A percentile compares a stretch with the other conserved stretches of the same genome.
phyloP scores from a whole-genome alignment of 2,888 invertebrate genomes.

The Leptopilina myrica region DNA sequence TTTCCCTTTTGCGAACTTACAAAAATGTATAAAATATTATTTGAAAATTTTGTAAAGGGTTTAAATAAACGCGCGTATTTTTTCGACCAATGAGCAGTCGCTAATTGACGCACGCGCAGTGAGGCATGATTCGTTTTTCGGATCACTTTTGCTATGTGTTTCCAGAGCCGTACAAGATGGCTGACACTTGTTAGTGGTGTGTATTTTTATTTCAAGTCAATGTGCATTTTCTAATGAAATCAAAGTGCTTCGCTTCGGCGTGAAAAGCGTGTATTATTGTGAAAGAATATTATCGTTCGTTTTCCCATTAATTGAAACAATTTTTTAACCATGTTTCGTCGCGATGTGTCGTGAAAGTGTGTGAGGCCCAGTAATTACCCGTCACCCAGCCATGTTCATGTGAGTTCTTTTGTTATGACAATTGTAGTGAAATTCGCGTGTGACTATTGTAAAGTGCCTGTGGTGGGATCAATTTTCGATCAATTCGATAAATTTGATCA shows the following conservation, averaged over 20 bases:
- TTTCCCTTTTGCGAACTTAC: background rate
- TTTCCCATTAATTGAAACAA: background rate
- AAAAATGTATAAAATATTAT: background rate
- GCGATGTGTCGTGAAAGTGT: slow-evolving; percentile 67
- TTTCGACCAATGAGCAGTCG: background rate
- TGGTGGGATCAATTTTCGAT: slow-evolving; percentile 51
- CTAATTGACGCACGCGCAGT: background rate
- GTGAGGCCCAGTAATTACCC: slow-evolving; percentile 60
- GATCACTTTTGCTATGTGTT: slow-evolving; percentile 45
- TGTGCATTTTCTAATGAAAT: slow-evolving; percentile 55
- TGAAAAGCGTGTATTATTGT: slow-evolving; percentile 51
- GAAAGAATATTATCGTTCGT: slow-evolving; percentile 24
- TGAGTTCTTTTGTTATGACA: slow-evolving; percentile 68
- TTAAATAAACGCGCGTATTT: background rate
- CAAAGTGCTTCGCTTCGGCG: slow-evolving; percentile 60
- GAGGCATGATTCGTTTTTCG: background rate
- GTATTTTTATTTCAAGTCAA: slow-evolving; percentile 66
- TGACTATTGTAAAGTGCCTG: slow-evolving; percentile 53
- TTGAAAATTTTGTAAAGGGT: background rate
- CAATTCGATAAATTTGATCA: slow-evolving; percentile 13
- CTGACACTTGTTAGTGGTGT: slow-evolving; percentile 77
- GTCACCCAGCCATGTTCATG: slow-evolving; percentile 65
- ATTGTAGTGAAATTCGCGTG: slow-evolving; percentile 62
- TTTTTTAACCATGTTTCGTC: slow-evolving; percentile 51
- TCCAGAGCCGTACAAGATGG: slow-evolving; percentile 72